Evolutionary conservation across 1,140 invertebrate genomes (phyloP).

Genomic region (Tenebrio molitor): DNA sequence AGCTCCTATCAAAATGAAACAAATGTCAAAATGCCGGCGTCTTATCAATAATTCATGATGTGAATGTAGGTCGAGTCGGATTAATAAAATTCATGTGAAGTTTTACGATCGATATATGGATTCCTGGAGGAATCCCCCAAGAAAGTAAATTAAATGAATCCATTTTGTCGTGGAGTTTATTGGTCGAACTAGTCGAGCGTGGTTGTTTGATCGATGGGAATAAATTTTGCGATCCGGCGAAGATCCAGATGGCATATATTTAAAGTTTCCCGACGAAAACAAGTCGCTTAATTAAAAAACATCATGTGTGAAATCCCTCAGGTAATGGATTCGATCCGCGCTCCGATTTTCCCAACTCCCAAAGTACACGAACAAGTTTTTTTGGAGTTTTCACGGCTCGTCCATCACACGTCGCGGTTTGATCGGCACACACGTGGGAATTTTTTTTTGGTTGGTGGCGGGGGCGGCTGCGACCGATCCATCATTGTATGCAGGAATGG

Average conservation of each 20-base stretch:
- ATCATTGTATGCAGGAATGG: too few relatives aligned
- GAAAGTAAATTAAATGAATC: slow-evolving; percentile 39
- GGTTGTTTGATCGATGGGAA: slow-evolving; percentile 32
- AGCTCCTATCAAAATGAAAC: slow-evolving; percentile 24
- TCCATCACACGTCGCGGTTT: background rate
- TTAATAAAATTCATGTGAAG: slow-evolving; percentile 13
- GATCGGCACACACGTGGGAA: background rate
- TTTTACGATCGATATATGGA: slow-evolving; percentile 29
- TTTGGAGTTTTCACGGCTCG: background rate
- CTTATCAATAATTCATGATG: slow-evolving; percentile 31
- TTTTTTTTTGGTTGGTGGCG: background rate
- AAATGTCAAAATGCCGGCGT: background rate
- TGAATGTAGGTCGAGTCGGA: slow-evolving; percentile 24
- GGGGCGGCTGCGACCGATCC: too few relatives aligned
- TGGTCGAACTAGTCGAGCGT: slow-evolving; percentile 22
- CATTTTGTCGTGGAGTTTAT: slow-evolving; percentile 41
- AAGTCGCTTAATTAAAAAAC: background rate
- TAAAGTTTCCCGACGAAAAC: slow-evolving; percentile 14
- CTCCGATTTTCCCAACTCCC: too few relatives aligned
- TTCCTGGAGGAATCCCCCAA: slow-evolving; percentile 7
- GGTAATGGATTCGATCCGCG: background rate
- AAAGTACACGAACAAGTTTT: background rate
- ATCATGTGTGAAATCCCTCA: slow-evolving; percentile 8
- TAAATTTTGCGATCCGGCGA: slow-evolving; percentile 31
- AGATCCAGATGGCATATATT: background rate